Evolutionary conservation across 2,888 invertebrate species (phyloP), one percentile per base, ranked within the genome.

Genomic region (Melanophora roralis): DNA sequence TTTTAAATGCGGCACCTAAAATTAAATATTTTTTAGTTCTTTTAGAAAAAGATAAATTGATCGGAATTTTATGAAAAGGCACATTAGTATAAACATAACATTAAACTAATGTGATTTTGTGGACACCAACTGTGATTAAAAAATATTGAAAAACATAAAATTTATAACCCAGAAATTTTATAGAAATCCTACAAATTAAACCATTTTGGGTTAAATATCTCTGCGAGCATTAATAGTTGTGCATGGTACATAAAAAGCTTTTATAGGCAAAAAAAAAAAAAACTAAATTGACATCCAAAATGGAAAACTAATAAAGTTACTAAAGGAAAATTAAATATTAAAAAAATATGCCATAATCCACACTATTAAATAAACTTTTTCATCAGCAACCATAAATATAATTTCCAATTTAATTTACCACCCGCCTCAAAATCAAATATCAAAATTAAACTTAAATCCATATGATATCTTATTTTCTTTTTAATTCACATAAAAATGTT

Each of bases 381-480:
- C 27, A 51, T 71, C n/a, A 27, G 32, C 12, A 49, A 23, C 7
- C 19, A 53, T 80, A 80, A 82, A 82, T 81, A 83, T 83, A 81
- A 86, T 86, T 86, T 87, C 86, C 85, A 84, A 81, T 87, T 85
- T 85, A 85, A 87, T 86, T 84, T 85, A 85, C 83, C 86, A 85
- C 85, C 86, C 85, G 86, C 85, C 45, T 45, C 49, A 21, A 51
- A 77, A 21, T 43, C 23, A 55, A 36, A 12, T 7, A 21, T 34
- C 16, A 55, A 36, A 53, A 14, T 7, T 2, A 36, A 51, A 49
- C n/a, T 38, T 38, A 38, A 69, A 40, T n/a, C 12, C 47, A 16
- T 27, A 38, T 2, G 11, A 32, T 19, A 6, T 21, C 21, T 36
- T n/a, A 43, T 27, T 27, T 27, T 27, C 6, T 27, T 27, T 27